These are phyloP conservation scores for Onchidella celtica DNA, from an alignment of 2,888 invertebrate genomes.

Conservation along the genomic window DNA sequence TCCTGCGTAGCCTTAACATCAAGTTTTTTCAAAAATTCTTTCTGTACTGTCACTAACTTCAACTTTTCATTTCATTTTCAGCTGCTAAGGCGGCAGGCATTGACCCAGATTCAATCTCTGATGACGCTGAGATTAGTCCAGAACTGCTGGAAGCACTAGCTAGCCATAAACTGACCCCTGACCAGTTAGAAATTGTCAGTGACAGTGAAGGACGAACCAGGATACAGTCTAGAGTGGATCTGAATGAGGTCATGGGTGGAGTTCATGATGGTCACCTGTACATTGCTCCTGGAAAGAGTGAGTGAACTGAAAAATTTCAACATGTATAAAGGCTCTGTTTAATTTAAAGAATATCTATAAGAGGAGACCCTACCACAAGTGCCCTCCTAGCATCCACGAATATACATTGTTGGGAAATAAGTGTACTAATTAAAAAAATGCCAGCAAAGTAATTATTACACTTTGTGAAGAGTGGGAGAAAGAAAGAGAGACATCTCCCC, in stretches of 20 bases:
- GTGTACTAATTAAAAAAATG: no score
- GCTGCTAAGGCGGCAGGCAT: slow-evolving; percentile 68
- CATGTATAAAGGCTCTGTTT: no score
- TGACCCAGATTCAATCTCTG: slow-evolving; percentile 60
- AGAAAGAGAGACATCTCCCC: neutral
- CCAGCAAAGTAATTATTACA: no score
- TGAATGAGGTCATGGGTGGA: slow-evolving; percentile 64
- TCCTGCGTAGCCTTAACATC: no score
- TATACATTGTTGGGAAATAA: no score
- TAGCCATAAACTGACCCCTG: slow-evolving; percentile 65
- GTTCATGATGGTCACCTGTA: slow-evolving; percentile 71
- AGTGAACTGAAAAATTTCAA: no score
- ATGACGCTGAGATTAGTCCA: slow-evolving; percentile 71
- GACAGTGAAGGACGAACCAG: slow-evolving; percentile 66
- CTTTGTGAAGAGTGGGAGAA: neutral
- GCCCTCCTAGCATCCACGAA: no score
- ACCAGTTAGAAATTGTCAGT: slow-evolving; percentile 72
- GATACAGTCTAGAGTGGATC: slow-evolving; percentile 62
- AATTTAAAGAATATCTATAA: no score
- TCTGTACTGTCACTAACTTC: no score
- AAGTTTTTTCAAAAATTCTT: no score
- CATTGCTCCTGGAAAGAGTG: slow-evolving; percentile 46
- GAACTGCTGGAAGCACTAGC: slow-evolving; percentile 71
- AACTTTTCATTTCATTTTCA: no score
- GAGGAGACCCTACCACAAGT: no score